A percentile compares a stretch with the other conserved stretches of the same genome.
phyloP scores from a whole-genome alignment of 2,888 invertebrate species.

The Timema cristinae region DNA sequence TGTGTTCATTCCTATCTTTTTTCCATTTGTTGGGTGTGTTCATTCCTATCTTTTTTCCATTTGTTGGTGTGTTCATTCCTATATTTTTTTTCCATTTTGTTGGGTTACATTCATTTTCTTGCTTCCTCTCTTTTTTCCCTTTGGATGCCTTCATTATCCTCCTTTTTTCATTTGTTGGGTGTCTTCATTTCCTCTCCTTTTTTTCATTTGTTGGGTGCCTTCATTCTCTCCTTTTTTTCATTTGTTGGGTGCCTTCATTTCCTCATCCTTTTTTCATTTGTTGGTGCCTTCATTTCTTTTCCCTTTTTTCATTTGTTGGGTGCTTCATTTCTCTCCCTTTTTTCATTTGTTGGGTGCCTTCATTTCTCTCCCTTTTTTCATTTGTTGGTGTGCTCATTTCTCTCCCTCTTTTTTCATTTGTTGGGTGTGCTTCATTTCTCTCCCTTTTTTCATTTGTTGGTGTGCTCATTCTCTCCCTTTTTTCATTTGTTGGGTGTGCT shows the following conservation, averaged over 20 bases:
- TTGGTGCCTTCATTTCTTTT: background rate
- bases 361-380: background rate
- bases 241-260: background rate
- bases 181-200: background rate
- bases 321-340: conserved; percentile 11
- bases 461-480: no score
- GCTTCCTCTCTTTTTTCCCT: no score
- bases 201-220: background rate
- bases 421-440: no score
- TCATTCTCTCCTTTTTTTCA: conserved; percentile 9
- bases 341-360: background rate
- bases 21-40: no score
- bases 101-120: no score
- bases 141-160: no score
- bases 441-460: background rate
- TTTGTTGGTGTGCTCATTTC: background rate
- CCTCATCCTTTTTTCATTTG: background rate
- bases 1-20: no score
- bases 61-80: no score
- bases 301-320: background rate
- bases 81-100: no score
- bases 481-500: no score
- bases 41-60: no score
- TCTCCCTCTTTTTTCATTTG: background rate
- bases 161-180: no score